phyloP scores from a whole-genome alignment of 2,113 vertebrate genomes.

The Leucopsar rothschildi region DNA sequence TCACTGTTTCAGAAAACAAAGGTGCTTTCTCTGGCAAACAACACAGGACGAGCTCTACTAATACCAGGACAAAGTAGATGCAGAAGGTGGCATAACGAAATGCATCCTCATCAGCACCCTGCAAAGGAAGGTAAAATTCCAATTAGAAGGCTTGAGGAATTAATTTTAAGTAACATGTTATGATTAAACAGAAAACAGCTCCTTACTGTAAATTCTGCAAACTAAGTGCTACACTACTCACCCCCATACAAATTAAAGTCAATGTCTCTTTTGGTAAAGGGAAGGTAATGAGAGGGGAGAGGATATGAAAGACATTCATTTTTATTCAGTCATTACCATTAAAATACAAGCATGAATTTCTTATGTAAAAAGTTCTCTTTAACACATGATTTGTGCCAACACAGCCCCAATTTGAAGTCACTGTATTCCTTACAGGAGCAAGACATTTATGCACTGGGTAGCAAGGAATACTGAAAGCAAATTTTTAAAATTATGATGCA shows the following conservation, averaged over 20 bases:
- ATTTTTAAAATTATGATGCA: not conserved
- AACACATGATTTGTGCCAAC: not conserved
- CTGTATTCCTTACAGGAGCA: not conserved
- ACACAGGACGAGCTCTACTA: slow-evolving; percentile 83
- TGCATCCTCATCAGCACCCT: slow-evolving; percentile 59
- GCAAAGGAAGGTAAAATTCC: not conserved
- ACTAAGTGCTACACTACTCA: not conserved
- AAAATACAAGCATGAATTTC: not conserved
- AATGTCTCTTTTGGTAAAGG: not conserved
- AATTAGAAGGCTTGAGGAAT: not conserved
- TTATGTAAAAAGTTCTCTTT: not conserved
- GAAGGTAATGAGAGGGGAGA: not conserved
- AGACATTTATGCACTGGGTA: not conserved
- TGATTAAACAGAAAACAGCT: not conserved
- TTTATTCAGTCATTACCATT: not conserved
- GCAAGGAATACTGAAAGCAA: not conserved
- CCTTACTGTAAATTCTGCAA: not conserved
- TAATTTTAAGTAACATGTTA: not conserved
- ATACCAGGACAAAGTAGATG: slow-evolving; percentile 81
- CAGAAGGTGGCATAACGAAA: slow-evolving; percentile 88
- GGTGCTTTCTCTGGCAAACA: slow-evolving; percentile 84
- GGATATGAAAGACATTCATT: not conserved
- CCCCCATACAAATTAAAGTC: not conserved
- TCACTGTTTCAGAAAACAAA: slow-evolving; percentile 85
- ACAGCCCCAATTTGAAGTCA: not conserved